Evolutionary conservation across 2,113 vertebrate genomes (phyloP), one percentile per base, ranked within the genome.

Genomic region (Myodes glareolus): DNA sequence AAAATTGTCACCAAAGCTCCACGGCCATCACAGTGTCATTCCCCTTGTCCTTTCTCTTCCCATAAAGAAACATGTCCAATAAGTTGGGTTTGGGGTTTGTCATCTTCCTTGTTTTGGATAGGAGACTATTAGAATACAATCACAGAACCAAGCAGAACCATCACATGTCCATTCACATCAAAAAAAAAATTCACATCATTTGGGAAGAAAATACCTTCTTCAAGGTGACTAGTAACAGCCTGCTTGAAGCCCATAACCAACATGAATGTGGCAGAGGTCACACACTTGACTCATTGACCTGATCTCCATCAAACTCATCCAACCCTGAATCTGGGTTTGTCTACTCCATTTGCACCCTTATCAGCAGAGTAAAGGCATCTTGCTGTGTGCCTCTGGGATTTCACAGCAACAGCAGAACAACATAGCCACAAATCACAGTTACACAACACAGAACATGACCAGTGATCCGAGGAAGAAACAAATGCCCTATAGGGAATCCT

Each of bases 381-480:
- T 52, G 63, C 36, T 21, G 5, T 16, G 0, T 7, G 39, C 63
- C 72, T 89, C 33, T 61, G 14, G 61, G 67, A 77, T 80, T 39
- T 86, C 89, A 88, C 76, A 89, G 94, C 65, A 19, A 72, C 3
- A n/a, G 29, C 65, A 67, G 29, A 58, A 76, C 80, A 6, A 36
- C 80, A 82, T 19, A 81, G 92, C 42, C 91, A 92, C 88, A 58
- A 80, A 86, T 72, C 96, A 87, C 47, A 19, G 63, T 1, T 19
- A 85, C 55, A 50, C 10, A 68, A 19, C 36, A 45, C 4, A 87
- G 87, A 76, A 85, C 78, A 76, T 3, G 52, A 61, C 67, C 72
- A 39, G 19, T 7, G 68, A 96, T 31, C 89, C 68, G 67, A 92
- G 42, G 63, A 94, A 94, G 73, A 88, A 36, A 75, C 84, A 93